Evolutionary conservation across 2,113 vertebrate genomes (phyloP), one percentile per base, ranked within the genome.

Genomic region (Anser brachyrhynchus): DNA sequence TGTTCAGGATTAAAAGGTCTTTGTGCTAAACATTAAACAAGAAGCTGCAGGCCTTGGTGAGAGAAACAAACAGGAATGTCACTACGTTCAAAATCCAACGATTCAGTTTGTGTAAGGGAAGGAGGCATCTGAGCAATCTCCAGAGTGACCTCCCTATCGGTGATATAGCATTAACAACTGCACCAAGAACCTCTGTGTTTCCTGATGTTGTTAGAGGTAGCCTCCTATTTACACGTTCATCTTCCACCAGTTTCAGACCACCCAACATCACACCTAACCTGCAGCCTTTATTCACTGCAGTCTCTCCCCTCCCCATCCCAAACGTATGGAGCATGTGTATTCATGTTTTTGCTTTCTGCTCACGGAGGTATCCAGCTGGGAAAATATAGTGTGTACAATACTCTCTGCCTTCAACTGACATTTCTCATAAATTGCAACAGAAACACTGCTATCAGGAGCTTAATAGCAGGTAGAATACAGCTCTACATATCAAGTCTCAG

Each of bases 301-400:
- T 64, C 31, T 88, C 65, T 69, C 70, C 81, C 39, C 13, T 78
- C 86, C 91, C 94, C 86, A 95, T 88, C 91, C 94, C 87, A 81
- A 94, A 96, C 14, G 44, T 80, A 77, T 71, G 88, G 70, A 96
- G 92, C 95, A 85, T 97, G 94, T 96, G 95, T 98, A 97, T 98
- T 98, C 98, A 97, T 96, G 95, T 94, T 98, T 98, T 96, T 96
- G 95, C 97, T 98, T 98, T 97, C 98, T 96, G 96, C 98, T 97
- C 98, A 98, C 71, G 37, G 96, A 98, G 96, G 92, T 91, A 98
- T 98, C 98, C 98, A 98, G 98, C 98, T 98, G 98, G 97, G 98
- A 98, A 98, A 98, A 98, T 98, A 97, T 39, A 98, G 97, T 97
- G 97, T 98, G 97, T 98, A 98, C 98, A 98, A 97, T 98, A 95